These are phyloP conservation scores for Eupithecia vulgata DNA, from an alignment of 2,888 invertebrate genomes.

Conservation along the genomic window DNA sequence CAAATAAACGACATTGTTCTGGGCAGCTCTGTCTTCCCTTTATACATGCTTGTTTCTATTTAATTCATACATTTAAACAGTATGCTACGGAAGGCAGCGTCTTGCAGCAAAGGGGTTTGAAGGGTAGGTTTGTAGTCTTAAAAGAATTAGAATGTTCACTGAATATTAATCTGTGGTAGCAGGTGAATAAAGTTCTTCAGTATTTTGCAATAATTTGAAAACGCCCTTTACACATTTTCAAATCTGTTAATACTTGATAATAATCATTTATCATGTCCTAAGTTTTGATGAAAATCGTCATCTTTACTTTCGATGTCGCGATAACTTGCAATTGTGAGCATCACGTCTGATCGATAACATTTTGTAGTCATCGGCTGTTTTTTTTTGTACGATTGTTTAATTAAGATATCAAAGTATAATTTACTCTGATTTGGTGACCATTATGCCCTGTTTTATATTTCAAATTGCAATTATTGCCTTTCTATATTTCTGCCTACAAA, in stretches of 20 bases:
- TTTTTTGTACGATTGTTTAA: not conserved
- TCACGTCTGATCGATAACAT: constrained; percentile 18
- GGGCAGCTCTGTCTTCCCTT: not conserved
- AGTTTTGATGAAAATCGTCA: not conserved
- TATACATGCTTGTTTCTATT: not conserved
- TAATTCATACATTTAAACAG: not conserved
- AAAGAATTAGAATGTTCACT: not conserved
- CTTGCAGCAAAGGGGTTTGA: not conserved
- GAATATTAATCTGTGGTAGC: too few species aligned
- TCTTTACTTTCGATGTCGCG: not conserved
- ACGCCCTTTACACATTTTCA: not conserved
- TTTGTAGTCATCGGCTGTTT: not conserved
- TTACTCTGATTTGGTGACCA: not conserved
- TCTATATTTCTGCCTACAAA: not conserved
- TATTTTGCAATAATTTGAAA: too few species aligned
- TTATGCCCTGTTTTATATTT: not conserved
- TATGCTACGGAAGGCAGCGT: not conserved
- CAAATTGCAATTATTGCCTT: not conserved
- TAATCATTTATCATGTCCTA: not conserved
- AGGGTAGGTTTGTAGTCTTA: not conserved
- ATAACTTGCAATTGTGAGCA: constrained; percentile 15
- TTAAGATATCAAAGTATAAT: not conserved
- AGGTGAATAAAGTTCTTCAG: too few species aligned
- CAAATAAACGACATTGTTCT: not conserved
- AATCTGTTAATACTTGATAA: not conserved